These are phyloP conservation scores for Alloplasta piceator DNA, from an alignment of 2,888 invertebrate species.

Conservation along the genomic window DNA sequence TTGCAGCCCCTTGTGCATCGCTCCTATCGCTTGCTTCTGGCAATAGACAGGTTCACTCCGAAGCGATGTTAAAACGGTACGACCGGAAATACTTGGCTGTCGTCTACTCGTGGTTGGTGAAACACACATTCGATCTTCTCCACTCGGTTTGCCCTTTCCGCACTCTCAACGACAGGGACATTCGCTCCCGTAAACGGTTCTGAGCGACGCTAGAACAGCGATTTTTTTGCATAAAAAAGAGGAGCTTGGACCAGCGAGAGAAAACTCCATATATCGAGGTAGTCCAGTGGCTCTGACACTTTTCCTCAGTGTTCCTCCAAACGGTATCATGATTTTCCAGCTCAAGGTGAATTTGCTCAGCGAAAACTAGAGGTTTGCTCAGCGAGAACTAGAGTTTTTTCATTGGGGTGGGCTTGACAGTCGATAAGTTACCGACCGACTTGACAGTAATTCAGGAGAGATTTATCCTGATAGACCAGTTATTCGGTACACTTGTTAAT, in stretches of 20 bases:
- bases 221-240: neutral
- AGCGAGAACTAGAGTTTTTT: too few relatives aligned
- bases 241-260: neutral
- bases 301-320: slow-evolving; percentile 33
- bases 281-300: slow-evolving; percentile 32
- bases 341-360: too few relatives aligned
- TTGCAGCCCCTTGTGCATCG: slow-evolving; percentile 51
- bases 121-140: slow-evolving; percentile 23
- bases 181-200: slow-evolving; percentile 14
- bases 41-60: slow-evolving; percentile 58
- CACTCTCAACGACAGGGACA: slow-evolving; percentile 13
- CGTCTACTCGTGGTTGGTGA: slow-evolving; percentile 42
- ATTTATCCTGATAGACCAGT: too few relatives aligned
- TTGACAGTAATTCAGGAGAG: too few relatives aligned
- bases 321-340: neutral
- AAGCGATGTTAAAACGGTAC: slow-evolving; percentile 54
- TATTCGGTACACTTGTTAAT: too few relatives aligned
- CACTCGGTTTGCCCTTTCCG: neutral
- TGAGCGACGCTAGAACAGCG: neutral
- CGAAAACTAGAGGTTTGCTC: too few relatives aligned
- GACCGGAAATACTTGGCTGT: slow-evolving; percentile 53
- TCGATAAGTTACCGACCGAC: too few relatives aligned
- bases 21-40: slow-evolving; percentile 45
- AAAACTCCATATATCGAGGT: neutral
- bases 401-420: too few relatives aligned